phyloP scores from a whole-genome alignment of 2,797 vertebrate species.

The Petrocephalus sullivani region DNA sequence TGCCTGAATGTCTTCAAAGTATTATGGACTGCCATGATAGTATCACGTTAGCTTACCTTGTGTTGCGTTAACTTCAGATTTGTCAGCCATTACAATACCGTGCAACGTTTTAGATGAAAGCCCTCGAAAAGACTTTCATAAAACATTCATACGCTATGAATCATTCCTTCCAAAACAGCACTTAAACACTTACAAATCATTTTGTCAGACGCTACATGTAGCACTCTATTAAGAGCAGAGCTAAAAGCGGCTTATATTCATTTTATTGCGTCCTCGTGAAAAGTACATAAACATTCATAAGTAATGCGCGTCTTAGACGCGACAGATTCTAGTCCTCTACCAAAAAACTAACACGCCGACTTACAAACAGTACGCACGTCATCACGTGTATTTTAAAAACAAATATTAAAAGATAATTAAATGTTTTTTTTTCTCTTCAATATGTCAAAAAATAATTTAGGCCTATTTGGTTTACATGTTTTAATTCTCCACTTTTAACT shows the following conservation, averaged over 20 bases:
- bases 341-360: neutral
- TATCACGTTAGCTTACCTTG: neutral
- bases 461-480: neutral
- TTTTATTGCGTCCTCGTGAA: neutral
- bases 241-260: neutral
- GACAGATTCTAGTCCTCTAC: neutral
- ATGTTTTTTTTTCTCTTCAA: neutral
- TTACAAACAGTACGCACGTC: neutral
- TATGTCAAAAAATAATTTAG: neutral
- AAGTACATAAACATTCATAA: neutral
- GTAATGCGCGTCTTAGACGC: neutral
- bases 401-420: neutral
- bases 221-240: neutral
- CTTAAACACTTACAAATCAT: neutral
- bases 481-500: neutral
- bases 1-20: neutral
- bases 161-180: neutral
- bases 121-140: conserved; percentile 2
- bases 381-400: neutral
- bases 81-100: neutral
- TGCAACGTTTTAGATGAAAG: neutral
- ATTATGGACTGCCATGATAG: neutral
- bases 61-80: neutral
- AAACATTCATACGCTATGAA: neutral
- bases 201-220: neutral